phyloP scores from a whole-genome alignment of 2,888 invertebrate genomes.

The Apodemia duryi region DNA sequence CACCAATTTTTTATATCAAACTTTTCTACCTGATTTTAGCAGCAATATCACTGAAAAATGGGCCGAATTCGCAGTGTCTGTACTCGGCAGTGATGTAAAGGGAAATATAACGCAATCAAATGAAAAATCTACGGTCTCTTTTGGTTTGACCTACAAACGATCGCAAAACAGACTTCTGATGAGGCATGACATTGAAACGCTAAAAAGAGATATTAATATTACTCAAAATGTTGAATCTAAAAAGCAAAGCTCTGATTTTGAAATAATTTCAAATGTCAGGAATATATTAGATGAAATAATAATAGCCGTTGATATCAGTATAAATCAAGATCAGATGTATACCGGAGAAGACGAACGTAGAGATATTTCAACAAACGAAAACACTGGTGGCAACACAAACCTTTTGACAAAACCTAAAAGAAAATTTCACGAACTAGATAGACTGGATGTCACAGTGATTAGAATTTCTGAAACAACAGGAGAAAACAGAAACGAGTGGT shows the following conservation, averaged over 20 bases:
- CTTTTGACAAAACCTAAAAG: conserved; percentile 50
- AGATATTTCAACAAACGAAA: conserved; percentile 33
- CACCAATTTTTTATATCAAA: conserved; percentile 55
- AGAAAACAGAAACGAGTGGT: conserved; percentile 40
- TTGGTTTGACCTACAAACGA: conserved; percentile 79
- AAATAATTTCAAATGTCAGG: conserved; percentile 45
- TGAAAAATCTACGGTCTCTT: conserved; percentile 58
- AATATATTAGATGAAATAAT: conserved; percentile 75
- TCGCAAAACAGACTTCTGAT: conserved; percentile 79
- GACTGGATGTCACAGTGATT: conserved; percentile 84
- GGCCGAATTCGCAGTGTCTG: conserved; percentile 78
- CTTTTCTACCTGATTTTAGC: conserved; percentile 46
- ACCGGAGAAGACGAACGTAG: conserved; percentile 47
- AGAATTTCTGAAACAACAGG: conserved; percentile 54
- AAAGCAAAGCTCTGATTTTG: conserved; percentile 19
- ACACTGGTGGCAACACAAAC: conserved; percentile 36
- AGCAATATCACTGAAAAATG: conserved; percentile 66
- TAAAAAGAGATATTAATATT: conserved; percentile 10
- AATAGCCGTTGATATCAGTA: conserved; percentile 80
- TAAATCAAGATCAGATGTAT: conserved; percentile 75
- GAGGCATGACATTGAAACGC: conserved; percentile 42
- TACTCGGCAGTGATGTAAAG: conserved; percentile 52
- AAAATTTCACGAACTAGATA: conserved; percentile 73
- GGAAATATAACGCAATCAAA: conserved; percentile 39
- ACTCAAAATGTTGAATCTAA: conserved; percentile 10